phyloP scores from a whole-genome alignment of 2,888 invertebrate genomes.

The Hydropsyche betteni region DNA sequence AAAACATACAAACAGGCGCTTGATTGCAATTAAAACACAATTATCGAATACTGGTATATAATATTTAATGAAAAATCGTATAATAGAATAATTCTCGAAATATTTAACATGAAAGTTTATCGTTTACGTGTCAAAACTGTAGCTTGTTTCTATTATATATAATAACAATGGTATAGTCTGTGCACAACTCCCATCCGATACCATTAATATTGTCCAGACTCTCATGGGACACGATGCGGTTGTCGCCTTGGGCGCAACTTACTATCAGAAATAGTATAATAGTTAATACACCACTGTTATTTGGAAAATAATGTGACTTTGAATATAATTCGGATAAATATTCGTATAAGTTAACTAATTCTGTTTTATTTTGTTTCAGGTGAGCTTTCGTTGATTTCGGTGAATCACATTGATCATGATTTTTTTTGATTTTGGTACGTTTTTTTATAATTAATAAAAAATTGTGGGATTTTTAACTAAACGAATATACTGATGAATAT shows the following conservation, averaged over 20 bases:
- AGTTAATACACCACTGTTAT: conserved; percentile 2
- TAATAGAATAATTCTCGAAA: too few relatives aligned
- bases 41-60: background rate
- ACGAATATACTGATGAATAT: too few relatives aligned
- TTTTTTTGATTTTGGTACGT: too few relatives aligned
- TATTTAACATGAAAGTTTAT: conserved; percentile 10
- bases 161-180: background rate
- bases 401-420: too few relatives aligned
- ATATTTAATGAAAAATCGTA: background rate
- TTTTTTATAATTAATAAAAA: too few relatives aligned
- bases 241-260: conserved; percentile 32
- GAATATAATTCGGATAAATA: conserved; percentile 12
- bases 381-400: background rate
- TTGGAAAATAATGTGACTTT: background rate
- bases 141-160: background rate
- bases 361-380: conserved; percentile 26
- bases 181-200: conserved; percentile 34
- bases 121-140: conserved; percentile 14
- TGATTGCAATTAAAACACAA: background rate
- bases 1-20: background rate
- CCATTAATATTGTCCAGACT: conserved; percentile 44
- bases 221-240: conserved; percentile 28
- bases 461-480: too few relatives aligned
- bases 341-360: background rate
- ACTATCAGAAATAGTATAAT: conserved; percentile 35